Evolutionary conservation across 2,113 vertebrate genomes (phyloP).

Genomic region (Aegithalos caudatus): DNA sequence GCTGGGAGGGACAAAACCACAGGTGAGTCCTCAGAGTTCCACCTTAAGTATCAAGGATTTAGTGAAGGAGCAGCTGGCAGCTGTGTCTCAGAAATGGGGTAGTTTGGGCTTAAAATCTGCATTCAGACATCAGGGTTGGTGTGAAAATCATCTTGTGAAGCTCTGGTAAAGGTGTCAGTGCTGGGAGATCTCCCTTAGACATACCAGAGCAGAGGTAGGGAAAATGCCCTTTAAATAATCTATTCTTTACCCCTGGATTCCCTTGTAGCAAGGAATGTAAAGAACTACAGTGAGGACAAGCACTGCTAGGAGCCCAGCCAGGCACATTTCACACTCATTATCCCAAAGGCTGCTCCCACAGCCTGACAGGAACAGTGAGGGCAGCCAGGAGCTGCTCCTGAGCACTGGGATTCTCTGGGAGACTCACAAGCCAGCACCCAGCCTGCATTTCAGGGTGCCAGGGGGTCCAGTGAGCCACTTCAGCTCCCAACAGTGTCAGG

Average conservation of each 20-base stretch:
- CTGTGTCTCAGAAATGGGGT: background rate
- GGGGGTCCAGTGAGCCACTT: background rate
- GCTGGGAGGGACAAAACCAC: background rate
- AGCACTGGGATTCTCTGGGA: background rate
- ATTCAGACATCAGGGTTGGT: background rate
- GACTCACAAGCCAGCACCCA: background rate
- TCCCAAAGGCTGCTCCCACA: background rate
- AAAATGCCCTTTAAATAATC: background rate
- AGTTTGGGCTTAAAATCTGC: background rate
- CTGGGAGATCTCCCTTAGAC: background rate
- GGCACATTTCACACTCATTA: rapidly evolving
- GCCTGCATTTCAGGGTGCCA: background rate
- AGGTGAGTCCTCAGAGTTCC: background rate
- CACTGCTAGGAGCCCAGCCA: background rate
- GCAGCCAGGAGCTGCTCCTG: background rate
- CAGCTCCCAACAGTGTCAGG: background rate
- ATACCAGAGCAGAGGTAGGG: background rate
- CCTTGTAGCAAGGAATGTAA: background rate
- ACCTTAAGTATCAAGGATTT: rapidly evolving
- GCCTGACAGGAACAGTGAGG: rapidly evolving
- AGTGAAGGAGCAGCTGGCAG: rapidly evolving
- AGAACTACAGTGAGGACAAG: rapidly evolving
- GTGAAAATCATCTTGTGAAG: background rate
- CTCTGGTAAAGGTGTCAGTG: background rate
- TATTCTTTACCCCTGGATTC: background rate